These are phyloP conservation scores for Scolopax rusticola DNA, from an alignment of 2,797 vertebrate species.

Conservation along the genomic window DNA sequence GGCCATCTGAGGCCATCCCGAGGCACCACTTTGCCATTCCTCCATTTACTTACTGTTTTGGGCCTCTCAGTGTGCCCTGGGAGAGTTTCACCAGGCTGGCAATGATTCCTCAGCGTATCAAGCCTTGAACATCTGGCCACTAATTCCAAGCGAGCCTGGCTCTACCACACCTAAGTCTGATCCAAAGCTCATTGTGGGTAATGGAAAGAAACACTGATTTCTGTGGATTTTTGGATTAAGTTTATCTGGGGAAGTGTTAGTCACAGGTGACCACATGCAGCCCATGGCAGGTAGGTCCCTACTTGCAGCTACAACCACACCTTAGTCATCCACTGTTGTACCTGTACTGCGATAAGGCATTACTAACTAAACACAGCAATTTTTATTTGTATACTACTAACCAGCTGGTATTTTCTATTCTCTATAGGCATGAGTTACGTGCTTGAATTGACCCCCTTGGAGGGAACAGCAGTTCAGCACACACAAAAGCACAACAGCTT, in stretches of 20 bases:
- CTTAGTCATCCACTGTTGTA: neutral
- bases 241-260: neutral
- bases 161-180: rapidly evolving
- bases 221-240: neutral
- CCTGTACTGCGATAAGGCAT: neutral
- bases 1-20: rapidly evolving
- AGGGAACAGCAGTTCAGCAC: neutral
- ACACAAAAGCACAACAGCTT: rapidly evolving
- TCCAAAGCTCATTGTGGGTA: neutral
- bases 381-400: neutral
- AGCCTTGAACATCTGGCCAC: neutral
- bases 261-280: neutral
- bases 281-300: neutral
- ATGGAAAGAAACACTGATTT: neutral
- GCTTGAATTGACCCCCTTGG: rapidly evolving
- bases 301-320: neutral
- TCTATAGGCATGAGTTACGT: rapidly evolving
- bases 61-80: rapidly evolving
- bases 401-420: neutral
- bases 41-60: rapidly evolving
- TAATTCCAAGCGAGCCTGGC: neutral
- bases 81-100: neutral
- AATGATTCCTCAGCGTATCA: rapidly evolving
- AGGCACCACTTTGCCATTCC: rapidly evolving
- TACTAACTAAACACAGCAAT: neutral